A percentile compares a stretch with the other conserved stretches of the same genome.
phyloP scores from a whole-genome alignment of 2,113 vertebrate species.

The Ceratotherium simum region DNA sequence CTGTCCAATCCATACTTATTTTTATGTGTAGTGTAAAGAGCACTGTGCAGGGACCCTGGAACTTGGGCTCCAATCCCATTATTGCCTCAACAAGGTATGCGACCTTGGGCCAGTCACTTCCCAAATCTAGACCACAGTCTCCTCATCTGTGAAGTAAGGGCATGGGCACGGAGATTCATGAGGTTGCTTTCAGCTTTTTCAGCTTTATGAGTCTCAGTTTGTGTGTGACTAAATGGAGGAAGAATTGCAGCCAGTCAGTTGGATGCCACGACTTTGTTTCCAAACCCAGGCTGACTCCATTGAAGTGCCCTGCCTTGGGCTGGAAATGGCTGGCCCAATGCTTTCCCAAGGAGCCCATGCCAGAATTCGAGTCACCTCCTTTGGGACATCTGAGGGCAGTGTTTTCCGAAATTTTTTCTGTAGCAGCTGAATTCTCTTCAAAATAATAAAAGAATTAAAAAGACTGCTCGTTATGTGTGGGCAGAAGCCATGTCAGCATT shows the following conservation, averaged over 20 bases:
- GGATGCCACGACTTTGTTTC: conserved; percentile 56
- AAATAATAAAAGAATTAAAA: conserved; percentile 48
- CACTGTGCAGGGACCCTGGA: not conserved
- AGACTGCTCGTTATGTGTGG: not conserved
- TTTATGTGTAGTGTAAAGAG: not conserved
- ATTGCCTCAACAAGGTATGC: not conserved
- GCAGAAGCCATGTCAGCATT: not conserved
- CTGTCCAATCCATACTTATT: conserved; percentile 1
- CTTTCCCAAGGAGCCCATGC: not conserved
- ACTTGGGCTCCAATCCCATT: not conserved
- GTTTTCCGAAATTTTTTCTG: conserved; percentile 33
- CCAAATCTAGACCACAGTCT: conserved; percentile 17
- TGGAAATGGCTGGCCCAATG: conserved; percentile 39
- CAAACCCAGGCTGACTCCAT: conserved; percentile 19
- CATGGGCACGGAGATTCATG: conserved; percentile 39
- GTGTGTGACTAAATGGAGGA: conserved; percentile 61
- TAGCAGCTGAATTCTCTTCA: conserved; percentile 45
- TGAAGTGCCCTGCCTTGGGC: conserved; percentile 48
- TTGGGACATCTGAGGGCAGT: conserved; percentile 48
- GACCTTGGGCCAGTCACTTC: conserved; percentile 7
- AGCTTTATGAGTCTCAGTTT: conserved; percentile 58
- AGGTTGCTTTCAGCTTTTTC: conserved; percentile 39
- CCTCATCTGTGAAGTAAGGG: conserved; percentile 37
- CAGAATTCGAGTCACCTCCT: conserved; percentile 65
- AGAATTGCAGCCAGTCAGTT: conserved; percentile 54